Evolutionary conservation across 2,113 vertebrate species (phyloP).

Genomic region (Rhizomys pruinosus): DNA sequence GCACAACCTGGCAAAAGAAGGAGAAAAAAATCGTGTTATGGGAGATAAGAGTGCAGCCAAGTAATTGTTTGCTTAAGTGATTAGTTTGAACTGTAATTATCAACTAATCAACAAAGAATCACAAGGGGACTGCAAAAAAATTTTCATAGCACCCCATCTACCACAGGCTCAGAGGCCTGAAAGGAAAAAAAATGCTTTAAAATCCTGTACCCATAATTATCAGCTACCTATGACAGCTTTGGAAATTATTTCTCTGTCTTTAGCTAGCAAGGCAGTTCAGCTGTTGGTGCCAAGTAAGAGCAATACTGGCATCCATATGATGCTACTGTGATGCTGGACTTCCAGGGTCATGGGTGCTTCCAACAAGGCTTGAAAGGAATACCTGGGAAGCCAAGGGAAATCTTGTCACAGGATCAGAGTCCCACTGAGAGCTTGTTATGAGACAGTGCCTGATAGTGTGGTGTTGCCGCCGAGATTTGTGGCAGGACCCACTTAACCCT

Average conservation of each 20-base stretch:
- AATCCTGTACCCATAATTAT: background rate
- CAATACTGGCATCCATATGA: background rate
- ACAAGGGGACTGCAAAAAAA: background rate
- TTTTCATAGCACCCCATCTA: background rate
- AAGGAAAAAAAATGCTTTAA: background rate
- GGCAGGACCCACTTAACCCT: no score
- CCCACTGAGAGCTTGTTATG: background rate
- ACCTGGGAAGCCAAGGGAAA: no score
- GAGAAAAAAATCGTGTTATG: background rate
- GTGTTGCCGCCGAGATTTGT: no score
- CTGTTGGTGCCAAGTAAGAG: background rate
- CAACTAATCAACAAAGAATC: background rate
- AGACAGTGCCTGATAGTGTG: background rate
- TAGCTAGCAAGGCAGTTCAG: background rate
- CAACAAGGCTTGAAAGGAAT: background rate
- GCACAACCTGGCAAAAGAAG: background rate
- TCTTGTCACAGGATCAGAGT: background rate
- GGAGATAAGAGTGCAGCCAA: background rate
- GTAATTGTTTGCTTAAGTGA: background rate
- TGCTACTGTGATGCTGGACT: background rate
- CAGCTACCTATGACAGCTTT: background rate
- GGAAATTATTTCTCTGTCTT: background rate
- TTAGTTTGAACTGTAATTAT: background rate
- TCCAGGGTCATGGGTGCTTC: background rate
- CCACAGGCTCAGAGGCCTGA: background rate